phyloP scores from a whole-genome alignment of 2,113 vertebrate species.

The Oryzias woworae region DNA sequence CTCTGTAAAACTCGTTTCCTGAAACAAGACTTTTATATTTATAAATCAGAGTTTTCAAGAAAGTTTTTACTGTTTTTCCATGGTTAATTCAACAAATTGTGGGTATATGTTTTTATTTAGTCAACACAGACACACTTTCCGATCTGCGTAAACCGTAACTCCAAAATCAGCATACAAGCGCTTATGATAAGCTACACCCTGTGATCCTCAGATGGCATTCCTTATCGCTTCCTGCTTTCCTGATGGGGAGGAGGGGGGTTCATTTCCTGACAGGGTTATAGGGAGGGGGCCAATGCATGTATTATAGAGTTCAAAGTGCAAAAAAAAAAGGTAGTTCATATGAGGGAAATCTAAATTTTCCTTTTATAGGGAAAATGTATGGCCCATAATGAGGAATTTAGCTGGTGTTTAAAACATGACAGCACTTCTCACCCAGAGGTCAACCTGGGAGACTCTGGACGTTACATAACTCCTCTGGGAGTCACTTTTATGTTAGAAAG shows the following conservation, averaged over 20 bases:
- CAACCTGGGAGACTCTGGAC: too few species aligned
- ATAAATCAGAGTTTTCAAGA: too few species aligned
- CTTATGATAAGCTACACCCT: slow-evolving; percentile 39
- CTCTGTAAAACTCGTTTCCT: slow-evolving; percentile 16
- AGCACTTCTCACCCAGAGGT: too few species aligned
- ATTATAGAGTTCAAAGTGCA: too few species aligned
- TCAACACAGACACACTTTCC: slow-evolving; percentile 13
- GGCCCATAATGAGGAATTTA: too few species aligned
- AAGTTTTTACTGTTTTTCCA: not conserved
- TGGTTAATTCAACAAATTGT: slow-evolving; percentile 38
- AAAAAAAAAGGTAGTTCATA: too few species aligned
- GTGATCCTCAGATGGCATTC: slow-evolving; percentile 56
- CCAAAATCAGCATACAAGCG: slow-evolving; percentile 9
- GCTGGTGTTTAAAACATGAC: too few species aligned
- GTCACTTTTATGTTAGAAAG: too few species aligned
- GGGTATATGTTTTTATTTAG: slow-evolving; percentile 43
- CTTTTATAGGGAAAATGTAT: too few species aligned
- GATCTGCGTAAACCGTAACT: slow-evolving; percentile 8
- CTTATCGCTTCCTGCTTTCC: slow-evolving; percentile 67
- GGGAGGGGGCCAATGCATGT: too few species aligned
- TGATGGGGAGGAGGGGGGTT: slow-evolving; percentile 22
- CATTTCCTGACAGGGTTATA: slow-evolving; percentile 23
- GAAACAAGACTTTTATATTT: not conserved
- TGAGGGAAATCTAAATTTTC: too few species aligned
- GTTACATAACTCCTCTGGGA: too few species aligned